Evolutionary conservation across 2,797 vertebrate genomes (phyloP).

Genomic region (Amblyopsis hoosieri): DNA sequence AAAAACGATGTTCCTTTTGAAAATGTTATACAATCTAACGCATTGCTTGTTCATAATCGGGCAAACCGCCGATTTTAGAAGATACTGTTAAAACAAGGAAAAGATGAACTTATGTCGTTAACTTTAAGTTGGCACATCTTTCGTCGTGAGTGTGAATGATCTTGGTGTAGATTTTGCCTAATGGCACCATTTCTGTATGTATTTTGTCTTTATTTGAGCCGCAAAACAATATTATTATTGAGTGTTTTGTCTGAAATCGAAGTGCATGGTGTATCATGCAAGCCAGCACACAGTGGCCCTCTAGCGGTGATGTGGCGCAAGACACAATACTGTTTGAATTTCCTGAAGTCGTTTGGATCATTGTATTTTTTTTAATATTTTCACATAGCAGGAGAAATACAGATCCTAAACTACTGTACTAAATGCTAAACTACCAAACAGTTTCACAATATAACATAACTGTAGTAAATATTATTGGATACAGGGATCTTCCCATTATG

Average conservation of each 20-base stretch:
- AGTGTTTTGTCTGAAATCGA: constrained; percentile 77
- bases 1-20: constrained; percentile 57
- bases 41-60: constrained; percentile 30
- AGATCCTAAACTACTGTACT: neutral
- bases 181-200: constrained; percentile 51
- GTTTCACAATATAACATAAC: too few relatives aligned
- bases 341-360: constrained; percentile 1
- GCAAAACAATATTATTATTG: constrained; percentile 77
- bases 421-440: too few relatives aligned
- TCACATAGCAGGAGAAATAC: neutral
- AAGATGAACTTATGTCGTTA: constrained; percentile 80
- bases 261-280: constrained; percentile 77
- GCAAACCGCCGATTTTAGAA: constrained; percentile 64
- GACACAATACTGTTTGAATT: constrained; percentile 25
- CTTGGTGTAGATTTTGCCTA: constrained; percentile 34
- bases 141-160: constrained; percentile 52
- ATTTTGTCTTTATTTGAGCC: constrained; percentile 49
- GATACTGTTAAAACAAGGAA: constrained; percentile 84
- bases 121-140: constrained; percentile 70
- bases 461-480: neutral
- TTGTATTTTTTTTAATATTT: constrained; percentile 23
- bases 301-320: constrained; percentile 61
- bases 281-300: constrained; percentile 64
- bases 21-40: constrained; percentile 23
- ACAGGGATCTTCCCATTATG: neutral